These are phyloP conservation scores for Zapus hudsonius DNA, from an alignment of 2,113 vertebrate genomes.

Conservation along the genomic window DNA sequence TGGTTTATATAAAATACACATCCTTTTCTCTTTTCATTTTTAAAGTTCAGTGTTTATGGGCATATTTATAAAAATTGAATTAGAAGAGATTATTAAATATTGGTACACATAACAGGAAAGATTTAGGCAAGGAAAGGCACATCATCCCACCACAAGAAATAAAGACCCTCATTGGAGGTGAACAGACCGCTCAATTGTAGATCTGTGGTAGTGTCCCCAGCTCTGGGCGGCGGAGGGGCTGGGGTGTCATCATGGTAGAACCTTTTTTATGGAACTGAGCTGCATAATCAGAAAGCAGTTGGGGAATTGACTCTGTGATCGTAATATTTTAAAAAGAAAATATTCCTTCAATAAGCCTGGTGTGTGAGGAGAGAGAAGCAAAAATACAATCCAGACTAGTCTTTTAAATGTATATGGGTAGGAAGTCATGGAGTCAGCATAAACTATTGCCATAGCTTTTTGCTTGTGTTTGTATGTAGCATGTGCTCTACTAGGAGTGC, in stretches of 20 bases:
- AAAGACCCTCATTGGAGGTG: constrained; percentile 71
- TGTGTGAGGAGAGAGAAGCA: constrained; percentile 26
- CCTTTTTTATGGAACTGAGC: constrained; percentile 54
- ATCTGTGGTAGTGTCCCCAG: constrained; percentile 68
- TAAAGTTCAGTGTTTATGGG: constrained; percentile 82
- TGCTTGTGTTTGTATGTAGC: not conserved
- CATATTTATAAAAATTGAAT: constrained; percentile 81
- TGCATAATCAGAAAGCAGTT: constrained; percentile 31
- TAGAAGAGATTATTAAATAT: constrained; percentile 75
- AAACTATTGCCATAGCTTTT: not conserved
- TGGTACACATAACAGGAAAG: constrained; percentile 61
- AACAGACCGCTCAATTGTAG: constrained; percentile 58
- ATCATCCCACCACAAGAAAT: constrained; percentile 83
- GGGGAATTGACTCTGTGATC: constrained; percentile 35
- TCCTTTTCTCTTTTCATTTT: constrained; percentile 66
- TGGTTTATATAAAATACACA: not conserved
- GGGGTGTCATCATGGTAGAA: constrained; percentile 33
- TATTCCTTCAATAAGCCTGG: constrained; percentile 51
- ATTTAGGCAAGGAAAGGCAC: constrained; percentile 73
- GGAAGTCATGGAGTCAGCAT: not conserved
- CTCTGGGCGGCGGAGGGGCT: not conserved
- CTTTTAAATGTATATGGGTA: not conserved
- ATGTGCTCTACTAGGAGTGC: not conserved
- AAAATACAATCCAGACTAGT: constrained; percentile 22
- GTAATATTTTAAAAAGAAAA: constrained; percentile 33